Conservation (phyloP, 2,113 vertebrate species). For the Microcebus jonahi region DNA sequence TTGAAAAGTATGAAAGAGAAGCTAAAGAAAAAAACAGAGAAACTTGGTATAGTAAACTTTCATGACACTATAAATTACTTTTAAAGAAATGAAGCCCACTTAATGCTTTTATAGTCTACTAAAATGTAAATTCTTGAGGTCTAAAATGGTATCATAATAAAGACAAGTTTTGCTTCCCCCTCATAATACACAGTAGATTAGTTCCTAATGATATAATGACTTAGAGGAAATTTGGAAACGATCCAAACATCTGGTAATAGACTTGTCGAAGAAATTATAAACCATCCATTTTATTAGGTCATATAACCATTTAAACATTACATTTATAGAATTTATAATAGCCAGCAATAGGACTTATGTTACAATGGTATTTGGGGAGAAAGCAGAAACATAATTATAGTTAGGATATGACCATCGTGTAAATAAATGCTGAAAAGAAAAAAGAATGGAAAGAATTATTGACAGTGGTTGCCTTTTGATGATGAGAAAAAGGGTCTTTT, state of each 20-base stretch:
- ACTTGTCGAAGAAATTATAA: conserved; percentile 23
- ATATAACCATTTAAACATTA: background rate
- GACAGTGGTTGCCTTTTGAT: background rate
- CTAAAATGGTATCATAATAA: background rate
- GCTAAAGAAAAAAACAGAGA: conserved; percentile 99
- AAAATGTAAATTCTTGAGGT: background rate
- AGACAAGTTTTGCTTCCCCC: background rate
- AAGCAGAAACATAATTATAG: background rate
- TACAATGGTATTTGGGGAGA: background rate
- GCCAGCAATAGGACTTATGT: background rate
- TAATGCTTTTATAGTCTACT: conserved; percentile 18
- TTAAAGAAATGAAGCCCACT: background rate
- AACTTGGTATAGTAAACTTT: conserved; percentile 91
- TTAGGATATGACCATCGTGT: background rate
- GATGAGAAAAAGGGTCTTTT: background rate
- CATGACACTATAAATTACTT: conserved; percentile 3
- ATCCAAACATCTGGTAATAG: background rate
- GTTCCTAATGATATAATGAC: background rate
- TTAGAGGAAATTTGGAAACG: background rate
- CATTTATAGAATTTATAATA: conserved; percentile 22
- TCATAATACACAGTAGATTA: background rate
- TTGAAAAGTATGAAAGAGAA: conserved; percentile 99
- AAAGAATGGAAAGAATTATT: background rate
- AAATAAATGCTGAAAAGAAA: background rate
- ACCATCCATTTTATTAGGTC: background rate